These are phyloP conservation scores for Pediacus dermestoides DNA, from an alignment of 2,888 invertebrate species.

Conservation along the genomic window DNA sequence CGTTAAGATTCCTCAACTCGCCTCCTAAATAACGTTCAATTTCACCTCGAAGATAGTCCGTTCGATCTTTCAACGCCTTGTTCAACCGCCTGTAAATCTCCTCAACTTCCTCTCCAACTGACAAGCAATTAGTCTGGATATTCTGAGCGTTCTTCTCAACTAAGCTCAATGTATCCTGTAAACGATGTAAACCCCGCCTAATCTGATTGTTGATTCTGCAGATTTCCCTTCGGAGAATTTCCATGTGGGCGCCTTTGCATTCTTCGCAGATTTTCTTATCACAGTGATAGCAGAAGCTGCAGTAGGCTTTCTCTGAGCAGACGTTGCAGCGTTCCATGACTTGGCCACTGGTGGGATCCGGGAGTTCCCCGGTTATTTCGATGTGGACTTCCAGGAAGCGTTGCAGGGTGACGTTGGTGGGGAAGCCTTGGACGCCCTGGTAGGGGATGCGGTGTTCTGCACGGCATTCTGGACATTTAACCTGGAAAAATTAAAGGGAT, in stretches of 20 bases:
- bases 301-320: constrained; percentile 88
- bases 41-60: constrained; percentile 82
- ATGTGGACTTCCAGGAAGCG: constrained; percentile 92
- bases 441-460: constrained; percentile 95
- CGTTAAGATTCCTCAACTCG: constrained; percentile 80
- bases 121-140: constrained; percentile 83
- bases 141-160: constrained; percentile 87
- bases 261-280: constrained; percentile 96
- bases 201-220: constrained; percentile 55
- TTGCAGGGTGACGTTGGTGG: constrained; percentile 93
- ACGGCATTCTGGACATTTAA: constrained; percentile 97
- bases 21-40: constrained; percentile 87
- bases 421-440: constrained; percentile 90
- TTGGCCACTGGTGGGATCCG: constrained; percentile 87
- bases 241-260: constrained; percentile 95
- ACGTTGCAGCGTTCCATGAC: constrained; percentile 92
- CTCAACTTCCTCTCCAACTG: constrained; percentile 90
- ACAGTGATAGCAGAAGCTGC: constrained; percentile 89
- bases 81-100: constrained; percentile 84
- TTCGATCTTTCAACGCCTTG: constrained; percentile 86
- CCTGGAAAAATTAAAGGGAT: constrained; percentile 54
- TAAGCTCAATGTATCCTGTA: constrained; percentile 79
- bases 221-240: constrained; percentile 75
- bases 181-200: constrained; percentile 79
- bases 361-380: constrained; percentile 86